These are phyloP conservation scores for Lamellibrachia luymesi DNA, from an alignment of 1,140 invertebrate species.

Conservation along the genomic window DNA sequence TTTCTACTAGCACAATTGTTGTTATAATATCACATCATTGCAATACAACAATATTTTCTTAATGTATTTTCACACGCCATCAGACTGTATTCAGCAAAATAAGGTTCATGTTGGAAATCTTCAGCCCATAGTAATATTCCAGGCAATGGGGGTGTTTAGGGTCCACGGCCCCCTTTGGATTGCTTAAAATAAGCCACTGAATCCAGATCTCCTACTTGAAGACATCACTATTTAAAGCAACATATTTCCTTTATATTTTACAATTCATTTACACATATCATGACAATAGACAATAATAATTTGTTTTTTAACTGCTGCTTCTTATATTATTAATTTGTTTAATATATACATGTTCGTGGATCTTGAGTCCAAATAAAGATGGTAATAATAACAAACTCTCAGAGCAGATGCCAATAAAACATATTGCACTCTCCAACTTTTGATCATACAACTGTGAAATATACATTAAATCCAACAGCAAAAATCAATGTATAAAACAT, in stretches of 20 bases:
- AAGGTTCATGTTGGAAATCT: neutral
- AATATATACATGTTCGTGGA: too few relatives aligned
- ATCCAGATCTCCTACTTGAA: neutral
- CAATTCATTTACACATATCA: neutral
- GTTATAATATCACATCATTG: neutral
- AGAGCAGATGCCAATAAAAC: neutral
- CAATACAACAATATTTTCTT: neutral
- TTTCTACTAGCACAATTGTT: neutral
- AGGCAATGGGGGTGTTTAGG: neutral
- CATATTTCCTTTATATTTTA: neutral
- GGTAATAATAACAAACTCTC: neutral
- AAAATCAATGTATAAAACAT: neutral
- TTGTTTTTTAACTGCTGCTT: too few relatives aligned
- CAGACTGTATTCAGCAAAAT: neutral
- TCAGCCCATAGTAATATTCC: neutral
- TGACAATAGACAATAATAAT: neutral
- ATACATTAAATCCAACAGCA: neutral
- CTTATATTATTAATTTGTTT: too few relatives aligned
- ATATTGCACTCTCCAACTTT: neutral
- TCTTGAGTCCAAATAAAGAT: too few relatives aligned
- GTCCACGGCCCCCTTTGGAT: neutral
- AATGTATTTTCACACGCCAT: neutral
- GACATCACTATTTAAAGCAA: neutral
- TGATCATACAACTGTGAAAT: neutral
- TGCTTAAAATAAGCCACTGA: neutral